phyloP scores from a whole-genome alignment of 2,888 invertebrate genomes.

The Tenthredo amoena region DNA sequence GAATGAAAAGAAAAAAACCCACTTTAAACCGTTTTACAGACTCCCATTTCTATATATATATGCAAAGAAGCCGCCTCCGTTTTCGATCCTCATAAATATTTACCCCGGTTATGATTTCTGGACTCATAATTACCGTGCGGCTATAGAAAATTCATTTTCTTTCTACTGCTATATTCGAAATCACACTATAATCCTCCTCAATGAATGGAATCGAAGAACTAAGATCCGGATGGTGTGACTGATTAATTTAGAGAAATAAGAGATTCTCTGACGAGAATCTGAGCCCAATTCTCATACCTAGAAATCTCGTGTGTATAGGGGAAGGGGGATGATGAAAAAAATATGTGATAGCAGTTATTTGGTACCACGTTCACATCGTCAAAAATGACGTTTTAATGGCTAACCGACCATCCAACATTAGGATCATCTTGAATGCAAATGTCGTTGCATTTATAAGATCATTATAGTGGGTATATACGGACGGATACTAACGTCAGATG shows the following conservation, averaged over 20 bases:
- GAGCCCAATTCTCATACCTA: background rate
- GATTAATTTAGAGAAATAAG: background rate
- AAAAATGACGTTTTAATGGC: conserved; percentile 52
- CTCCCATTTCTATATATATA: background rate
- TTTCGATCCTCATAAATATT: conserved; percentile 34
- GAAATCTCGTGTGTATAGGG: background rate
- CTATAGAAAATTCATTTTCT: background rate
- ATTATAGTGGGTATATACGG: conserved; percentile 9
- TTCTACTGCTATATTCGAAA: background rate
- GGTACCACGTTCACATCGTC: background rate
- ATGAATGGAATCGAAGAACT: no score
- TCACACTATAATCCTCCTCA: background rate
- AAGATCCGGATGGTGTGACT: background rate
- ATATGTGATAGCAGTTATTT: background rate
- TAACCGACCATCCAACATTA: conserved; percentile 28
- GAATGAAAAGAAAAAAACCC: background rate
- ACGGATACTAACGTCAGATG: background rate
- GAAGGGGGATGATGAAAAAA: background rate
- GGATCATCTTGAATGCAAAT: conserved; percentile 48
- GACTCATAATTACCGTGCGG: background rate
- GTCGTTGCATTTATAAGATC: conserved; percentile 51
- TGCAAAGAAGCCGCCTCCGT: conserved; percentile 36
- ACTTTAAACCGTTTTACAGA: background rate
- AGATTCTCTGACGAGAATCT: background rate
- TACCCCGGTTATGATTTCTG: background rate